phyloP scores from a whole-genome alignment of 2,797 vertebrate genomes.

The Picus viridis region DNA sequence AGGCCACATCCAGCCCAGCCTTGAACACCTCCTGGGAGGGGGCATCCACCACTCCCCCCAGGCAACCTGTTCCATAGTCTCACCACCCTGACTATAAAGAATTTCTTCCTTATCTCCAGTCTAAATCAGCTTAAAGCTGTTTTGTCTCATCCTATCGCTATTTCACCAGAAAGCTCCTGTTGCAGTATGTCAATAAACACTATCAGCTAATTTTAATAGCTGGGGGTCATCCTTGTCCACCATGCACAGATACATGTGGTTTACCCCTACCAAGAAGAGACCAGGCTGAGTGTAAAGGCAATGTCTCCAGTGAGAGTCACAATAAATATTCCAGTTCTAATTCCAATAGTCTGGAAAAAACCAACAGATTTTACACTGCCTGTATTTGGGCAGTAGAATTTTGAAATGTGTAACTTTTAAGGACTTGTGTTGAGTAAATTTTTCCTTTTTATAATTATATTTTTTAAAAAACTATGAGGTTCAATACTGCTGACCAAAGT shows the following conservation, averaged over 20 bases:
- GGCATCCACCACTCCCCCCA: too few relatives aligned
- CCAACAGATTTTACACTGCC: neutral
- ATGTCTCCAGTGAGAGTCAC: neutral
- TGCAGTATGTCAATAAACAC: neutral
- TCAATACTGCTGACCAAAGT: neutral
- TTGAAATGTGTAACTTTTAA: neutral
- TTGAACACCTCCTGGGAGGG: too few relatives aligned
- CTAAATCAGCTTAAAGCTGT: too few relatives aligned
- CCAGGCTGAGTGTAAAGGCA: neutral
- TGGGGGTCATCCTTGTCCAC: neutral
- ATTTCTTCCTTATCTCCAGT: too few relatives aligned
- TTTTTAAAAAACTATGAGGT: neutral
- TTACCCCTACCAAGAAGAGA: neutral
- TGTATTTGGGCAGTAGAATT: neutral
- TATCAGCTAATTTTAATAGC: neutral
- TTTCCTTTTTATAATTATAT: neutral
- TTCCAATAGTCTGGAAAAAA: neutral
- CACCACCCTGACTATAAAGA: too few relatives aligned
- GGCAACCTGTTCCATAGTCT: too few relatives aligned
- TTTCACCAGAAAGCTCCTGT: neutral
- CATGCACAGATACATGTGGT: fast-evolving
- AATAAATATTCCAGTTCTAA: neutral
- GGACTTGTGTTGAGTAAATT: neutral
- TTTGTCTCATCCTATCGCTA: too few relatives aligned
- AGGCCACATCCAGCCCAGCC: too few relatives aligned